These are phyloP conservation scores for Lepidotrigona ventralis DNA, from an alignment of 1,140 invertebrate species.

Conservation along the genomic window DNA sequence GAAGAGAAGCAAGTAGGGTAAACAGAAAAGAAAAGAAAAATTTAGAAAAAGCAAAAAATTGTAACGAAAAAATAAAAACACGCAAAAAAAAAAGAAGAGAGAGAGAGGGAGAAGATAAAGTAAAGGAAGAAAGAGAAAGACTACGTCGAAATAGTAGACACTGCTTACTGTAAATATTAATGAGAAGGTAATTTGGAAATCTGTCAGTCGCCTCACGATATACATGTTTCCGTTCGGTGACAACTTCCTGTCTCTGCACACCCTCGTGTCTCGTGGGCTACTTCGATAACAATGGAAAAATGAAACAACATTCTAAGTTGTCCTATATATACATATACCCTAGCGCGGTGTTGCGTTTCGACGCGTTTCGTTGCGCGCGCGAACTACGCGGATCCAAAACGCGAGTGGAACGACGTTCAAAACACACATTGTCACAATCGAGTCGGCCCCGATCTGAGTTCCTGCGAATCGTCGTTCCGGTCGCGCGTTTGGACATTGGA, in stretches of 20 bases:
- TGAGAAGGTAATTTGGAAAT: slow-evolving; percentile 30
- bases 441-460: background rate
- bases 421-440: background rate
- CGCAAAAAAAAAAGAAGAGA: background rate
- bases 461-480: slow-evolving; percentile 17
- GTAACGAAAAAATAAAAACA: background rate
- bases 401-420: slow-evolving; percentile 7
- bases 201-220: slow-evolving; percentile 51
- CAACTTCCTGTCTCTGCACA: slow-evolving; percentile 49
- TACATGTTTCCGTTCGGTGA: slow-evolving; percentile 28
- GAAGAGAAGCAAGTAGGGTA: background rate
- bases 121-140: background rate
- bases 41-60: background rate
- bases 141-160: slow-evolving; percentile 39
- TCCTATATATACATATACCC: no score
- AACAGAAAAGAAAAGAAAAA: background rate
- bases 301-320: background rate
- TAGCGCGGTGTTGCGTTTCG: background rate
- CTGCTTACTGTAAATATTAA: slow-evolving; percentile 65
- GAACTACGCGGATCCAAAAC: background rate
- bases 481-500: slow-evolving; percentile 31
- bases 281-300: background rate
- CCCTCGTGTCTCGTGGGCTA: slow-evolving; percentile 6
- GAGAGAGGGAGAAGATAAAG: background rate
- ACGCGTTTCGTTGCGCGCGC: background rate